Base-by-base conservation (phyloP, 2,888 invertebrate species). In the Urechis unicinctus region DNA sequence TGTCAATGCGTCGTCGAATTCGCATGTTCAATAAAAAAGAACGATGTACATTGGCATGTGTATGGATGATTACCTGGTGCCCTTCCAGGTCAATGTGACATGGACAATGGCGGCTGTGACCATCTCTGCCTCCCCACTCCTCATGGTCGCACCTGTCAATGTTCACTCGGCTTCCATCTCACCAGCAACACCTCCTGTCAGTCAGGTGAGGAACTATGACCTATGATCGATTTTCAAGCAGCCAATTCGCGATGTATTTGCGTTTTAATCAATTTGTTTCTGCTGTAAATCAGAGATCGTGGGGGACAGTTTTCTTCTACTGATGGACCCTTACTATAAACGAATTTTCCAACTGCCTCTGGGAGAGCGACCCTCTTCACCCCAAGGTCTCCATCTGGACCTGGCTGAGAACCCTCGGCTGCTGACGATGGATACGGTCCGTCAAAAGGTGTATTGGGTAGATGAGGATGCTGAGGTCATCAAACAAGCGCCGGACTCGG, bases 71-170 rank as follows among this genome's bases (percentile, higher is more conserved):
- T n/a, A n/a, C n/a, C n/a, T 5, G 6, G 9, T n/a, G 13, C 6
- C 31, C 4, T 30, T 17, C 3, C 21, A 58, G 59, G 57, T 57
- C 52, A 42, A 13, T 60, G 60, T 52, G 55, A 52, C 24, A 36
- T 53, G 3, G 55, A 58, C 21, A 56, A 59, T 21, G 56, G 53
- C 21, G 58, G 56, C 24, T 61, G 61, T 42, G 25, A 45, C 22
- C 61, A 61, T 28, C 51, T 59, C n/a, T 61, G 61, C 45, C 52
- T 61, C 9, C 56, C 56, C 1, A 29, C 42, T 2, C 50, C 56
- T 13, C 22, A 3, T 22, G 42, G 51, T 17, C 22, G 25, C 22
- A 44, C 9, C 3, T 61, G 61, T 42, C 22, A 31, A 17, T 61
- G 61, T 43, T 6, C 58, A 25, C n/a, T 29, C 5, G 56, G 58